Evolutionary conservation across 2,113 vertebrate genomes (phyloP), one percentile per base, ranked within the genome.

Genomic region (Mesocricetus auratus): DNA sequence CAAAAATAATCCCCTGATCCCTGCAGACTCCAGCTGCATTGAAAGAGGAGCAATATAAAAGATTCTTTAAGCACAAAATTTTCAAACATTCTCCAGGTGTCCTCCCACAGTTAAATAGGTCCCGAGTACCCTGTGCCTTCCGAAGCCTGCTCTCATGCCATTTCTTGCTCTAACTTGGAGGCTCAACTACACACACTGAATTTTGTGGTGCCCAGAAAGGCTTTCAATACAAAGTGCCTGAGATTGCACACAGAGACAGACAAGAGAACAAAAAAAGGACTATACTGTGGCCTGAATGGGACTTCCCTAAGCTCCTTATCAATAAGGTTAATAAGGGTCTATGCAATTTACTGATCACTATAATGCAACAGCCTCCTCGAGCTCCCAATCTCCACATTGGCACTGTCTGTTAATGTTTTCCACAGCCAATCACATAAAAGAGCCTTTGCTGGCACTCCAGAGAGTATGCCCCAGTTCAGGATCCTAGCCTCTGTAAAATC

Each of bases 321-420:
- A 98, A 98, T 99, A 98, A 98, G 98, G 98, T 99, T 99, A 99
- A 99, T 98, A 99, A 99, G 98, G 98, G 98, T 98, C 98, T 98
- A 95, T 98, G 98, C 98, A 98, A 99, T 98, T 99, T 98, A 98
- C 98, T 98, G 98, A 99, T 99, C 98, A 97, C 98, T 95, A 90
- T 24, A 97, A 98, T 97, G 97, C 98, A 98, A 98, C 97, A 98
- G 96, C 97, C 93, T 97, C 97, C 95, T 98, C 42, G 66, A 86
- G 69, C 97, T 96, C 94, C 97, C 98, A 98, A 98, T 96, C 94
- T 95, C 96, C 86, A 93, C 78, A 7, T 16, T 96, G 96, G 97
- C n/a, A 39, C 96, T 45, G 19, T 82, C 93, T 97, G 98, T 98
- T 97, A 94, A 95, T 95, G 89, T 95, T 97, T 98, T 98, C 97